Evolutionary conservation across 2,797 vertebrate genomes (phyloP), one percentile per base, ranked within the genome.

Genomic region (Leptoclinus maculatus): DNA sequence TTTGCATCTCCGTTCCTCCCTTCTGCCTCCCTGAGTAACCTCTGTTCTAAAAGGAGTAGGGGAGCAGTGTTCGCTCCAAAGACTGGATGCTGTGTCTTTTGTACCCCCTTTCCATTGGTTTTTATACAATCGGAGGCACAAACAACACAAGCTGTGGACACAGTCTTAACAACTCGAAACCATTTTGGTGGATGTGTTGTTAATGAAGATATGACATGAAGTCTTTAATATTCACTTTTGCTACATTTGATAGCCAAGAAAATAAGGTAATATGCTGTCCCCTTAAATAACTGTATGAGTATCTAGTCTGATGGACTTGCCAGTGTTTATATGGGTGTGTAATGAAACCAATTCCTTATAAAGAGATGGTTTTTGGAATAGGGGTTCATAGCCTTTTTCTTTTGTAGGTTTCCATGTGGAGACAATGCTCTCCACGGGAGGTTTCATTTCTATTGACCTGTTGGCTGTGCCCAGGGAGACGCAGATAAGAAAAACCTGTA

Each of bases 31-130:
- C 74, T 49, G 72, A 73, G 63, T 60, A 58, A 76, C 59, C 69
- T 82, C 76, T 66, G 49, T 82, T 91, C 77, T 59, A 80, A 66
- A 82, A 78, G 86, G 83, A 87, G 82, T 57, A 57, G 49, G 74
- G 79, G 82, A 82, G 79, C 73, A 60, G 78, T 38, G 66, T 78
- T 86, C 0, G 32, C 84, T 89, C 83, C 71, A 83, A 82, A 86
- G 89, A 88, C 85, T 69, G 43, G 80, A 69, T 76, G 68, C 72
- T 81, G 85, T 87, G 72, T 88, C 77, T 67, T 74, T 64, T 66
- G 71, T 74, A 62, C 82, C 72, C 73, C 56, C 29, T 58, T 85
- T 77, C 54, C 39, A 49, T 66, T 71, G 2, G 10, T 64, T 77
- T 43, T 56, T 57, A 67, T 53, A 63, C 32, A 71, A 71, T 7